Percentiles rank a stretch among this genome's conserved stretches.
phyloP scores from a whole-genome alignment of 1,140 invertebrate species.

The Ditylenchus dipsaci region DNA sequence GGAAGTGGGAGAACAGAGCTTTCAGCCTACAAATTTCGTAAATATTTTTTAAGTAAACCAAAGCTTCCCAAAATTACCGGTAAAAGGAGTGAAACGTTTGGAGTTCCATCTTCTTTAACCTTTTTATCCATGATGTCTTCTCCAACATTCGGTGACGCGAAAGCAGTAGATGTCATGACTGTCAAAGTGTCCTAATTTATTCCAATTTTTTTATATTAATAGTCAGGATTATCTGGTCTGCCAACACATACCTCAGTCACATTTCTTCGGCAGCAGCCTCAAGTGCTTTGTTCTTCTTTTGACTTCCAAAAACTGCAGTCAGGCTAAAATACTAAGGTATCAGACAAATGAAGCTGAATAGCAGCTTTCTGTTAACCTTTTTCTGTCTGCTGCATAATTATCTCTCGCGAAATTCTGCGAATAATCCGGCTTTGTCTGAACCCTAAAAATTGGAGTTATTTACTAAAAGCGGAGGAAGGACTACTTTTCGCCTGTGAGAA shows the following conservation, averaged over 20 bases:
- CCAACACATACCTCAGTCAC: slow-evolving; percentile 7
- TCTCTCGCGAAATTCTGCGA: neutral
- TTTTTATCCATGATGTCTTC: neutral
- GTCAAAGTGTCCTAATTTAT: slow-evolving; percentile 2
- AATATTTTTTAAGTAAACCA: neutral
- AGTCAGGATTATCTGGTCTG: no score
- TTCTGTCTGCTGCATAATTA: neutral
- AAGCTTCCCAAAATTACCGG: neutral
- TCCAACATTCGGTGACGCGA: neutral
- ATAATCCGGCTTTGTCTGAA: neutral
- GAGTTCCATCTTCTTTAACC: neutral
- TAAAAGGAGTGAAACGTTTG: neutral
- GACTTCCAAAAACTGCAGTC: slow-evolving; percentile 9
- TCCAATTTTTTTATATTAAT: no score
- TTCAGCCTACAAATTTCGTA: neutral
- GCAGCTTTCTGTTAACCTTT: neutral
- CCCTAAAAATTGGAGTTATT: neutral
- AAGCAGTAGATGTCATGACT: neutral
- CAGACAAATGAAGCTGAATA: neutral
- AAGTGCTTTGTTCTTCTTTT: slow-evolving; percentile 12
- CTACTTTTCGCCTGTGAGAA: neutral
- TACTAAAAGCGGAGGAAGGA: neutral
- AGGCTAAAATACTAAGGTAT: neutral
- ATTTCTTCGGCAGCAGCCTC: slow-evolving; percentile 5
- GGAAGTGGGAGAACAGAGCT: neutral